These are phyloP conservation scores for Psittacula derbiana DNA, from an alignment of 2,797 vertebrate species.

Conservation along the genomic window DNA sequence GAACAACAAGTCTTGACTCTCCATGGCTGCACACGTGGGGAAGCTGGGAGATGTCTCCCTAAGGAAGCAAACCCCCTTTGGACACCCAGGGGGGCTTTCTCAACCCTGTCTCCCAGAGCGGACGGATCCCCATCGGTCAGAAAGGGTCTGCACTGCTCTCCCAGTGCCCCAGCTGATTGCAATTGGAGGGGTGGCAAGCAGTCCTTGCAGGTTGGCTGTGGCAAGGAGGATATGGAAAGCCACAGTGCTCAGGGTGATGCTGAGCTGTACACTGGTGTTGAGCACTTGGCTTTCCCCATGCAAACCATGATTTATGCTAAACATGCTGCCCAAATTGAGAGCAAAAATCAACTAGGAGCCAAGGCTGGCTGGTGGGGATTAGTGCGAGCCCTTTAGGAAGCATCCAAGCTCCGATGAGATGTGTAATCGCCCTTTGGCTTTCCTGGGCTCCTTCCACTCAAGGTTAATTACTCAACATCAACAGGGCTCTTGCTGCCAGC, in stretches of 20 bases:
- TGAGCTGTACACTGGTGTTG: rapidly evolving
- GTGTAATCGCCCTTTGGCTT: neutral
- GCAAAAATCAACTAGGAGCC: neutral
- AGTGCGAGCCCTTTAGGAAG: neutral
- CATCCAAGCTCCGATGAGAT: conserved; percentile 1
- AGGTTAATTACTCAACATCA: neutral
- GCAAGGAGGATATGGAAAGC: neutral
- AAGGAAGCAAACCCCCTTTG: neutral
- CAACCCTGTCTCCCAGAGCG: neutral
- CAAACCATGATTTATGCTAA: neutral
- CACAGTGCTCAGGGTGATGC: neutral
- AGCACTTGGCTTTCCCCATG: neutral
- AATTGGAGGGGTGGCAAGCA: neutral
- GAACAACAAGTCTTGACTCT: neutral
- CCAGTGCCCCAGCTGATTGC: neutral
- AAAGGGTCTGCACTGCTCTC: neutral
- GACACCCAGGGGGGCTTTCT: neutral
- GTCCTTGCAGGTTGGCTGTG: neutral
- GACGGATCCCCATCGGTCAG: rapidly evolving
- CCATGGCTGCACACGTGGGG: neutral
- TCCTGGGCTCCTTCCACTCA: neutral
- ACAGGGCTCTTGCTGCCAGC: neutral
- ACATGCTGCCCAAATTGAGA: neutral
- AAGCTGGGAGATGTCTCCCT: neutral
- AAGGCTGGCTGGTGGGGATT: neutral